These are phyloP conservation scores for Anhinga anhinga DNA, from an alignment of 2,113 vertebrate species.

Conservation along the genomic window DNA sequence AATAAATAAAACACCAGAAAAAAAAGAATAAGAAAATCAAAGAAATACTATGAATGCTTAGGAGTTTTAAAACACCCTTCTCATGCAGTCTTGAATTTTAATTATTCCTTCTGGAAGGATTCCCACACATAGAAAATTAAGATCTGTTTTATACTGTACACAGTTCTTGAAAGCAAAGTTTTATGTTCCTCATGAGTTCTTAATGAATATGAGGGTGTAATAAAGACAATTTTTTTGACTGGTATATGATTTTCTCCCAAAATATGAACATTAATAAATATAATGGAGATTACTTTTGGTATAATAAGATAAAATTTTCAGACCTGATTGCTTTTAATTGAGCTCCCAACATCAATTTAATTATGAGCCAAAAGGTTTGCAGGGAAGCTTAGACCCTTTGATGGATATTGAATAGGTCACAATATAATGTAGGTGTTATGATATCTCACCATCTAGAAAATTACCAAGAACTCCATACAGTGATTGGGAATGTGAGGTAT, in stretches of 20 bases:
- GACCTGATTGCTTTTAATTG: not conserved
- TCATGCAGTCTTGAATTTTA: not conserved
- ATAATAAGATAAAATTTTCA: not conserved
- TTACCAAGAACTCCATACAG: fast-evolving
- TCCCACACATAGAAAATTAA: not conserved
- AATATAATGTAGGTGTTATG: not conserved
- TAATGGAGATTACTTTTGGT: not conserved
- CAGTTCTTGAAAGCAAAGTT: not conserved
- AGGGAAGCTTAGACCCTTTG: not conserved
- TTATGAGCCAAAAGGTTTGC: not conserved
- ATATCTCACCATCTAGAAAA: not conserved
- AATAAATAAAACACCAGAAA: not conserved
- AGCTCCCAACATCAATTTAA: not conserved
- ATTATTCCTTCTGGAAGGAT: not conserved
- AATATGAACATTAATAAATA: not conserved
- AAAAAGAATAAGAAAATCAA: not conserved
- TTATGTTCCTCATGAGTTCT: not conserved
- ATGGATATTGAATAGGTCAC: not conserved
- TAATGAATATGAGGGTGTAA: not conserved
- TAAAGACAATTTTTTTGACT: not conserved
- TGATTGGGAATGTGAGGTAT: not conserved
- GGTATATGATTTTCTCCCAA: not conserved
- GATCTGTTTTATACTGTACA: not conserved
- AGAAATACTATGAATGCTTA: not conserved
- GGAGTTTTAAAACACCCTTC: not conserved